These are phyloP conservation scores for Nyctibius bracteatus DNA, from an alignment of 2,113 vertebrate species.

Conservation along the genomic window DNA sequence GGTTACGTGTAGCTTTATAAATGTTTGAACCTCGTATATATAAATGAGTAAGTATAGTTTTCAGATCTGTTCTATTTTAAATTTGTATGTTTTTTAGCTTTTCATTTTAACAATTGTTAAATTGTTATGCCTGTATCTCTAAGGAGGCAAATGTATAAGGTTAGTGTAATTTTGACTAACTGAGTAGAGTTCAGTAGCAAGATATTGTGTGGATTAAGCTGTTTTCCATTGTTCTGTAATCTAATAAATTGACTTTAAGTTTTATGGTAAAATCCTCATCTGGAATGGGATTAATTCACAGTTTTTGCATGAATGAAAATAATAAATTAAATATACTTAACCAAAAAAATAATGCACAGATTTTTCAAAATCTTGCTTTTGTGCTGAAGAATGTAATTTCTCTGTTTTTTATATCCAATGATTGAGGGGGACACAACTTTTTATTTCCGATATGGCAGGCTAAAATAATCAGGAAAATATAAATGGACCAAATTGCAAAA, in stretches of 20 bases:
- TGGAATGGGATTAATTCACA: slow-evolving; percentile 12
- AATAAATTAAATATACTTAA: neutral
- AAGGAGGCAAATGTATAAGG: neutral
- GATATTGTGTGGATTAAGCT: neutral
- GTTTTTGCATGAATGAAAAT: slow-evolving; percentile 7
- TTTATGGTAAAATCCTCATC: neutral
- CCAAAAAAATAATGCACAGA: neutral
- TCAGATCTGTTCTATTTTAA: neutral
- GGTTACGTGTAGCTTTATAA: neutral
- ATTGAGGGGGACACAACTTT: neutral
- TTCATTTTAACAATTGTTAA: neutral
- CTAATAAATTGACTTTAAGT: neutral
- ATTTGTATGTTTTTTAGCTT: neutral
- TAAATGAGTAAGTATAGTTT: neutral
- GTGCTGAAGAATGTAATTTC: slow-evolving; percentile 11
- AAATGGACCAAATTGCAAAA: slow-evolving; percentile 42
- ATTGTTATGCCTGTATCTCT: neutral
- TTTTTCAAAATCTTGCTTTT: slow-evolving; percentile 22
- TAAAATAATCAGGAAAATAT: neutral
- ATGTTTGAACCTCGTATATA: neutral
- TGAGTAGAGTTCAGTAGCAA: neutral
- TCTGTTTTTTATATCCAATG: neutral
- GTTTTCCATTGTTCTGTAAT: neutral
- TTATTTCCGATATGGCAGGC: neutral
- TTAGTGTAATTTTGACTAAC: neutral